These are phyloP conservation scores for Dipodomys merriami DNA, from an alignment of 2,113 vertebrate species.

Conservation along the genomic window DNA sequence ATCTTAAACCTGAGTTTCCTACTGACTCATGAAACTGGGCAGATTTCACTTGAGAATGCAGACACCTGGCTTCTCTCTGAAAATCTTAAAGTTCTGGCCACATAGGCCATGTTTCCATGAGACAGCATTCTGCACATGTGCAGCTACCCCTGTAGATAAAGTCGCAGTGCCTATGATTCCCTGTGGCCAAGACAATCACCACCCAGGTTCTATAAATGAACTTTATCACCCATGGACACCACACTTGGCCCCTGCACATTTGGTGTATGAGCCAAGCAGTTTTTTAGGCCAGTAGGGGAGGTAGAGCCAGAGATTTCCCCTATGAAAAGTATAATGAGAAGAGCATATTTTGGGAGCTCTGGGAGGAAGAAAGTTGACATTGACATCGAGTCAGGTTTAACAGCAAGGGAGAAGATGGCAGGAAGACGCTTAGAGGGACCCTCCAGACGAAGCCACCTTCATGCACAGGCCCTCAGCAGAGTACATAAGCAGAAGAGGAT, in stretches of 20 bases:
- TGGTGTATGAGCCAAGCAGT: not conserved
- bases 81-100: not conserved
- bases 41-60: constrained; percentile 28
- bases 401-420: not conserved
- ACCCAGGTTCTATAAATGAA: not conserved
- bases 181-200: not conserved
- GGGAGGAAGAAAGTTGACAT: not conserved
- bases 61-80: not conserved
- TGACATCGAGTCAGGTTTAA: not conserved
- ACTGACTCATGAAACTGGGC: not conserved
- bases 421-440: not conserved
- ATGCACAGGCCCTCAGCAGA: not conserved
- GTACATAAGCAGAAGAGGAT: not conserved
- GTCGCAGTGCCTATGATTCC: not conserved
- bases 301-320: not conserved
- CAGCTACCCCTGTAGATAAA: not conserved
- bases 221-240: not conserved
- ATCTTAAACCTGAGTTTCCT: constrained; percentile 47
- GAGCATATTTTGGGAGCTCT: not conserved
- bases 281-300: not conserved
- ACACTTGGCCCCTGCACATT: not conserved
- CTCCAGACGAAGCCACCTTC: fast-evolving
- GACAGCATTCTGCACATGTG: not conserved
- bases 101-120: fast-evolving
- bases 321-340: not conserved